Evolutionary conservation across 2,113 vertebrate species (phyloP).

Genomic region (Festucalex cinctus): DNA sequence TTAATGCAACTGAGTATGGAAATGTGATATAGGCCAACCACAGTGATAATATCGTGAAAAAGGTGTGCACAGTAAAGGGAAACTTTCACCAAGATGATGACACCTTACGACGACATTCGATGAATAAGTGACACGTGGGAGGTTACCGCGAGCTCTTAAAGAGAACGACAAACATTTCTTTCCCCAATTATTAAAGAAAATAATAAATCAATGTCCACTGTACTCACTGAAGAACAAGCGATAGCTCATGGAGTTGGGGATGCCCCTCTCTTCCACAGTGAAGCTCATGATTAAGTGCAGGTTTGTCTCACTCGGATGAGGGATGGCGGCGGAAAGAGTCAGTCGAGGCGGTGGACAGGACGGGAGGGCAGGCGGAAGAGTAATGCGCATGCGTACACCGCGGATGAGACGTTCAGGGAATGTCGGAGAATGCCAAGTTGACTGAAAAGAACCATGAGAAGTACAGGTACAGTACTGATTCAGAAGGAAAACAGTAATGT

Average conservation of each 20-base stretch:
- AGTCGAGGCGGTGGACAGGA: background rate
- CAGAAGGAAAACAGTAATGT: too few species aligned
- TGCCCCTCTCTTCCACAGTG: constrained; percentile 80
- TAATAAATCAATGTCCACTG: background rate
- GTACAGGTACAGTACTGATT: too few species aligned
- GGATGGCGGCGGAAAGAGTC: constrained; percentile 31
- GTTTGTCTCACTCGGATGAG: background rate
- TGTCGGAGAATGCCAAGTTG: background rate
- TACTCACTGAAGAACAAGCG: constrained; percentile 88
- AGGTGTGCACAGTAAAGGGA: background rate
- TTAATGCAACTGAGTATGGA: background rate
- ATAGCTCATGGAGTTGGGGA: constrained; percentile 78
- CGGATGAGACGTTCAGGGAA: constrained; percentile 4
- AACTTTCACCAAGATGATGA: background rate
- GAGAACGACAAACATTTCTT: background rate
- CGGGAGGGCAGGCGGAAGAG: background rate
- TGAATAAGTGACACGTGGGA: constrained; percentile 65
- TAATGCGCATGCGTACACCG: constrained; percentile 35
- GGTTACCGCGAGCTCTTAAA: constrained; percentile 4
- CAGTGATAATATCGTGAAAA: background rate
- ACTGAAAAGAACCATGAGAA: background rate
- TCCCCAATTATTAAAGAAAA: background rate
- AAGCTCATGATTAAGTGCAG: constrained; percentile 67
- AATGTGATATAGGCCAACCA: background rate
- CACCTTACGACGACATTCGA: constrained; percentile 1